phyloP scores from a whole-genome alignment of 2,888 invertebrate genomes.

The Drosophila incognita region DNA sequence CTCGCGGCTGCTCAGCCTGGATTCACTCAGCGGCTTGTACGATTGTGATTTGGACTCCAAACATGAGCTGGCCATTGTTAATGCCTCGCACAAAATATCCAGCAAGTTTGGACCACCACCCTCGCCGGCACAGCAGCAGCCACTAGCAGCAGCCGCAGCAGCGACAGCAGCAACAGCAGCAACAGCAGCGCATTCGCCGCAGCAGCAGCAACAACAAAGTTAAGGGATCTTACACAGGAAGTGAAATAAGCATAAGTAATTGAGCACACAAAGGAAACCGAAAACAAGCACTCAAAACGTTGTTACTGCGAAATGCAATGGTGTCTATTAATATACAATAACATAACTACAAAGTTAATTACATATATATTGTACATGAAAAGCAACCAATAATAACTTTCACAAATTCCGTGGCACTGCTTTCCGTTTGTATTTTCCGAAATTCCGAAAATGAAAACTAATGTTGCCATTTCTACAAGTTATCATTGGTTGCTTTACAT shows the following conservation, averaged over 20 bases:
- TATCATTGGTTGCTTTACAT: conserved; percentile 34
- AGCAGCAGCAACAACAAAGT: conserved; percentile 43
- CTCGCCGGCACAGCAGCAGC: conserved; percentile 59
- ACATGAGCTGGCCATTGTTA: conserved; percentile 85
- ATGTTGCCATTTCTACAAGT: conserved; percentile 8
- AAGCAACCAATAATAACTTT: conserved; percentile 17
- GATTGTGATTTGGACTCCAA: conserved; percentile 87
- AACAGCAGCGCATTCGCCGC: conserved; percentile 43
- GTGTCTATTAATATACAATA: conserved; percentile 67
- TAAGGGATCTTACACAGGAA: conserved; percentile 34
- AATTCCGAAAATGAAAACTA: not conserved
- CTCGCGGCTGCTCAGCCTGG: conserved; percentile 91
- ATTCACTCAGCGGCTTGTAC: conserved; percentile 93
- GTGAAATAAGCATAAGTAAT: conserved; percentile 14
- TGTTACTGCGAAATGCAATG: conserved; percentile 69
- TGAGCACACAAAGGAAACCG: conserved; percentile 22
- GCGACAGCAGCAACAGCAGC: conserved; percentile 7
- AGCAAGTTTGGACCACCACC: conserved; percentile 84
- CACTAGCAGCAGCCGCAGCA: conserved; percentile 32
- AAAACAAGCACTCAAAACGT: conserved; percentile 53
- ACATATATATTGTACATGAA: conserved; percentile 29
- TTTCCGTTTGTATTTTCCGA: not conserved
- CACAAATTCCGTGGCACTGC: not conserved
- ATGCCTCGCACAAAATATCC: conserved; percentile 85
- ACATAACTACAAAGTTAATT: conserved; percentile 37